Percentiles rank a stretch among this genome's conserved stretches.
These are phyloP conservation scores for Automeris io DNA, from an alignment of 2,888 invertebrate genomes.

Conservation along the genomic window DNA sequence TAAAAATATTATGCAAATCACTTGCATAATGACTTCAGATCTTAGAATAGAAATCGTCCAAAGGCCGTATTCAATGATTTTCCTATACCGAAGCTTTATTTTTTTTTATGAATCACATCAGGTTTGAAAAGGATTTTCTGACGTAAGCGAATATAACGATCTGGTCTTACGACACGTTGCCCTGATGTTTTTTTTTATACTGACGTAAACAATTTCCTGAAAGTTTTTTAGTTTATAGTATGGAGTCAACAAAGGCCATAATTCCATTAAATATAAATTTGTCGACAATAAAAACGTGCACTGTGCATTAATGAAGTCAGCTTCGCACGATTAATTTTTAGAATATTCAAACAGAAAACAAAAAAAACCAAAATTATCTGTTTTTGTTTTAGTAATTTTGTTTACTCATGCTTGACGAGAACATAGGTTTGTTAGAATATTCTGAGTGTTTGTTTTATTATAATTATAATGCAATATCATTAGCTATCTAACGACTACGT, in stretches of 20 bases:
- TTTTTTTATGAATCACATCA: not conserved
- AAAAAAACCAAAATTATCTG: too few species aligned
- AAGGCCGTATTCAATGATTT: not conserved
- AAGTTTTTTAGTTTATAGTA: not conserved
- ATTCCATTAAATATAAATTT: too few species aligned
- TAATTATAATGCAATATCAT: too few species aligned
- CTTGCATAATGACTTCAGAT: not conserved
- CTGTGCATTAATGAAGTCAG: not conserved
- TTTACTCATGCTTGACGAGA: too few species aligned
- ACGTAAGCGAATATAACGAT: not conserved
- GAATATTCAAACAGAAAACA: too few species aligned
- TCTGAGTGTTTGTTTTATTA: too few species aligned
- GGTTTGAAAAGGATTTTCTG: not conserved
- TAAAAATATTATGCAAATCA: constrained; percentile 1
- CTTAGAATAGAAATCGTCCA: not conserved
- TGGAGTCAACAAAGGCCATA: not conserved
- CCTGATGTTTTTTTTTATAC: not conserved
- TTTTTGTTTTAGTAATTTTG: too few species aligned
- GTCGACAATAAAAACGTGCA: not conserved
- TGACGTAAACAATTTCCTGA: not conserved
- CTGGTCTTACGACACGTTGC: too few species aligned
- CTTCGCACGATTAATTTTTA: not conserved
- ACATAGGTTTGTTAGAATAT: too few species aligned
- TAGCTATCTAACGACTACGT: too few species aligned
- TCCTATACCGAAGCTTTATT: too few species aligned